Base-by-base conservation (phyloP, 2,797 vertebrate species). In the Tokudaia muenninki region DNA sequence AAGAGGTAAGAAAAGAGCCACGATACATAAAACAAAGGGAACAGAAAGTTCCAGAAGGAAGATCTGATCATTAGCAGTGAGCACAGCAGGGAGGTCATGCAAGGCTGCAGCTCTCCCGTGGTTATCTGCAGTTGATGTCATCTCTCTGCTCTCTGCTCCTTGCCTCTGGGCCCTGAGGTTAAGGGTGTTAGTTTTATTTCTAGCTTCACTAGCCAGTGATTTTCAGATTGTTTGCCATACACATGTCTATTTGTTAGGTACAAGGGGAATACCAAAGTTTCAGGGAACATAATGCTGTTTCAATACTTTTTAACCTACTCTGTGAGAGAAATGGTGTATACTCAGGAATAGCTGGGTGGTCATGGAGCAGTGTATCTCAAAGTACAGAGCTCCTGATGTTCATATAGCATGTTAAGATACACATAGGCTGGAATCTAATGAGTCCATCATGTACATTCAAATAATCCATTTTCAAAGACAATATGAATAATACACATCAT, bases 1-100 rank as follows among this genome's bases (percentile, higher is more conserved):
- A 88, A 95, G 81, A 74, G 41, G 34, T 29, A 26, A 37, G 84
- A 90, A 80, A 87, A 92, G 82, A 95, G 78, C 50, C 14, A 41
- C 19, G 81, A 78, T 72, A 31, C n/a, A 52, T 75, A 91, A 96
- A 96, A 95, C 92, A 94, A 91, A 94, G 81, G 44, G 37, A 88
- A 57, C 12, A 59, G 63, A 59, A 94, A 29, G 78, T 77, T 91
- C 47, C 79, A 6, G 75, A 84, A 91, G 74, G 52, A 90, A 79
- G 74, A 34, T 52, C 22, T 29, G 74, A 21, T 89, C 91, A 72
- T 89, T 87, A 96, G 86, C 89, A 65, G 65, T 6, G 0, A 24
- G 74, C 82, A 3, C 91, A 9, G 61, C 57, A 55, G 61, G 61
- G 67, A 97, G 95, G 91, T 93, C 91, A 6, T 1, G 5, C 67